Conservation (phyloP, 2,888 invertebrate species). For the Acleris literana region DNA sequence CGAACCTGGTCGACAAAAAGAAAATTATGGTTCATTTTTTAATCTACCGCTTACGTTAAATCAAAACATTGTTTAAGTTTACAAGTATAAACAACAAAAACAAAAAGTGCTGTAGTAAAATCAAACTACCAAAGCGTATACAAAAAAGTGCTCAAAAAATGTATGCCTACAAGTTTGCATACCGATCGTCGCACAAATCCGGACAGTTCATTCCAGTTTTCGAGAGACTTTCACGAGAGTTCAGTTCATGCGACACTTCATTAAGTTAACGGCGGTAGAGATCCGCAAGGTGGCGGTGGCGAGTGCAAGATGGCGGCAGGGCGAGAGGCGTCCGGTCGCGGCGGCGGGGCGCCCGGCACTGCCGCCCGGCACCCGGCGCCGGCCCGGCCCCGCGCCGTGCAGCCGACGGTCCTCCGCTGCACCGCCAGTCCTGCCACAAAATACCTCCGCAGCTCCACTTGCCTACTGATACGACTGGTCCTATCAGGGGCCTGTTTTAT, state of each 20-base stretch:
- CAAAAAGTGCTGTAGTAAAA: conserved; percentile 6
- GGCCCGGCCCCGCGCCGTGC: conserved; percentile 51
- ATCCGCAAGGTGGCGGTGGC: conserved; percentile 48
- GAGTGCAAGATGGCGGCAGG: conserved; percentile 44
- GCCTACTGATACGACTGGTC: too few species aligned
- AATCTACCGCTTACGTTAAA: too few species aligned
- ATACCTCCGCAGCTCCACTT: too few species aligned
- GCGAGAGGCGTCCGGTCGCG: conserved; percentile 67
- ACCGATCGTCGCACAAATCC: conserved; percentile 29
- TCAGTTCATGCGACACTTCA: conserved; percentile 75
- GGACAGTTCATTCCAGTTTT: conserved; percentile 27
- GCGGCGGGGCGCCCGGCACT: conserved; percentile 74
- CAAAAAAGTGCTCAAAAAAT: conserved; percentile 13
- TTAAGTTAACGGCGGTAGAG: conserved; percentile 66
- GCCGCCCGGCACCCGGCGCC: conserved; percentile 62
- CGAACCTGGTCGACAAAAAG: too few species aligned
- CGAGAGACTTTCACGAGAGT: conserved; percentile 53
- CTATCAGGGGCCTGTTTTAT: too few species aligned
- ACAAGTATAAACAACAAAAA: conserved; percentile 3
- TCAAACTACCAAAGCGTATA: conserved; percentile 21
- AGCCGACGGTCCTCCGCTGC: conserved; percentile 55
- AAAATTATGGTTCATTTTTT: too few species aligned
- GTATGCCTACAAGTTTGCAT: conserved; percentile 29
- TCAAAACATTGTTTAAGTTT: not conserved
- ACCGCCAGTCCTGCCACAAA: conserved; percentile 38